Evolutionary conservation across 2,113 vertebrate genomes (phyloP), one percentile per base, ranked within the genome.

Genomic region (Hippocampus guttulatus): DNA sequence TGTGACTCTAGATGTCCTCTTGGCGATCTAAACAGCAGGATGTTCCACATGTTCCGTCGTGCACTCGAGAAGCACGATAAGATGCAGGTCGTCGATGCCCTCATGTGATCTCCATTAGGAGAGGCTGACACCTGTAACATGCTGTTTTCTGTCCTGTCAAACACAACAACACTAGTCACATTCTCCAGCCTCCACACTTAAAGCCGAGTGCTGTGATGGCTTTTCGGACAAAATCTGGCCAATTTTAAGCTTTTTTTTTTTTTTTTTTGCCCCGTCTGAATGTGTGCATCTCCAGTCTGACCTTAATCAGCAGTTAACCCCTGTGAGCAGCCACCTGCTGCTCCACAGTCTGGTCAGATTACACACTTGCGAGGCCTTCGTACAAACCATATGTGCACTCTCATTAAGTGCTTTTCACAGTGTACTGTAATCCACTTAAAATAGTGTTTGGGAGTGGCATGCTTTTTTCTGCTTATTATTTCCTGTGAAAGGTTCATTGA

Each of bases 251-350:
- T 70, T 81, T 70, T 75, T 65, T 78, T 70, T 81, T 70, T 75
- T 65, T 78, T 69, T 71, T 81, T 71, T 81, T 68, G 57, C 55
- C 57, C 27, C 6, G 75, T 69, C 64, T 70, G 69, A 78, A 63
- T 75, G 72, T 69, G 69, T 43, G 54, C 64, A 33, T 57, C 21
- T 55, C 18, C 73, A 75, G 67, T 27, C 75, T 88, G 88, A 89
- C 90, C 88, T 88, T 91, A 90, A 91, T 90, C 85, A 67, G 76
- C 81, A 75, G 85, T 89, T 87, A 89, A 78, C 88, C 90, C n/a
- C 86, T 83, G 87, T 85, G 84, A 81, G 70, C 77, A 61, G 72
- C 40, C 61, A 15, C 86, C 87, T 83, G 87, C 85, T 88, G 87
- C 81, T 88, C 76, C 65, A 57, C 75, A 83, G 86, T 87, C 81